These are phyloP conservation scores for Zaprionus taronus DNA, from an alignment of 1,140 invertebrate genomes.

Conservation along the genomic window DNA sequence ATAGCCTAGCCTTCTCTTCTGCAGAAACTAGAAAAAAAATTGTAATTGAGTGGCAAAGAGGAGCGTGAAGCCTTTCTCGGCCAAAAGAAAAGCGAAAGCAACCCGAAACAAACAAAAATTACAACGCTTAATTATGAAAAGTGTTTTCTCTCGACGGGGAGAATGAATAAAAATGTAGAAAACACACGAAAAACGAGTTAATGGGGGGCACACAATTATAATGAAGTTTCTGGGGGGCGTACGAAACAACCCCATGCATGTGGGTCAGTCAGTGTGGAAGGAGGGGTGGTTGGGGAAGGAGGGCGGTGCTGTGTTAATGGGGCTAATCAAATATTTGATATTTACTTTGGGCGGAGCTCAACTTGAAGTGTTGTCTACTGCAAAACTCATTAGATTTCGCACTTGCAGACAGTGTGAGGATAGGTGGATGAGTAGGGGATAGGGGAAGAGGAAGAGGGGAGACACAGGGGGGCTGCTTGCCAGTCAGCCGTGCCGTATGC, in stretches of 20 bases:
- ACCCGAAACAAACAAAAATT: conserved; percentile 71
- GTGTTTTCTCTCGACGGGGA: conserved; percentile 55
- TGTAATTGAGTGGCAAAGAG: conserved; percentile 42
- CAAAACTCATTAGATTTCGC: conserved; percentile 52
- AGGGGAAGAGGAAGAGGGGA: background rate
- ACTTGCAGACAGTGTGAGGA: conserved; percentile 1
- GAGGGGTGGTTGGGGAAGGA: background rate
- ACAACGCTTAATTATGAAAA: conserved; percentile 80
- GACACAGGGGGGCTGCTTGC: background rate
- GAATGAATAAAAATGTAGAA: conserved; percentile 50
- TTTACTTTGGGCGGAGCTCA: conserved; percentile 60
- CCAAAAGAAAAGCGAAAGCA: conserved; percentile 21
- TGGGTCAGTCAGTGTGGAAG: conserved; percentile 53
- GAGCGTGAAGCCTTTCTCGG: conserved; percentile 43
- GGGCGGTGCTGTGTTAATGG: conserved; percentile 56
- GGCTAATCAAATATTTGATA: conserved; percentile 81
- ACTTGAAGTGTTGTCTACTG: conserved; percentile 51
- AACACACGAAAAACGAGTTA: conserved; percentile 67
- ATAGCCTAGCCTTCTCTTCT: background rate
- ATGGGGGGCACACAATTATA: conserved; percentile 72
- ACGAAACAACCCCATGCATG: conserved; percentile 37
- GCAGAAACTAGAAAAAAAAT: background rate
- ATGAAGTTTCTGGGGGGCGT: conserved; percentile 62
- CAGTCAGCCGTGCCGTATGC: conserved; percentile 28
- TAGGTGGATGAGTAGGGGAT: background rate